These are phyloP conservation scores for Polypterus bichir DNA, from an alignment of 2,113 vertebrate genomes.

Conservation along the genomic window DNA sequence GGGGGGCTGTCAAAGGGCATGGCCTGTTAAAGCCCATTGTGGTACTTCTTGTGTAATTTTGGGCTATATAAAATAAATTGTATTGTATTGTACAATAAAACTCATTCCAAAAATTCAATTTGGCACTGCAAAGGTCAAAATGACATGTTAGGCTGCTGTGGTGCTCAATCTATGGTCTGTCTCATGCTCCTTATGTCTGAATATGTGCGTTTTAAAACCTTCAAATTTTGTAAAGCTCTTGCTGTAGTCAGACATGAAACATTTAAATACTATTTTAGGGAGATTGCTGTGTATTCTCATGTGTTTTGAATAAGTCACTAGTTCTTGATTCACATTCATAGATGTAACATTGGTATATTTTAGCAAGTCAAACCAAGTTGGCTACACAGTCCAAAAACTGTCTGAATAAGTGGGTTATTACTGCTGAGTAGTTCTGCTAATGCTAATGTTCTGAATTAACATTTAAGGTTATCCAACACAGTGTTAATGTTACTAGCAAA, in stretches of 20 bases:
- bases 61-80: too few species aligned
- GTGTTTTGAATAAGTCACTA: conserved; percentile 14
- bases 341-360: conserved; percentile 2
- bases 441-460: too few species aligned
- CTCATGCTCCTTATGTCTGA: conserved; percentile 10
- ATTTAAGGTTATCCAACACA: too few species aligned
- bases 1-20: too few species aligned
- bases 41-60: too few species aligned
- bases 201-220: conserved; percentile 8
- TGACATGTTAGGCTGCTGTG: conserved; percentile 13
- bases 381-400: too few species aligned
- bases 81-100: too few species aligned
- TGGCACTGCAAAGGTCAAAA: conserved; percentile 12
- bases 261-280: conserved; percentile 10
- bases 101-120: conserved; percentile 7
- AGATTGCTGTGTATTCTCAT: conserved; percentile 12
- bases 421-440: too few species aligned
- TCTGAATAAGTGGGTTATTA: too few species aligned
- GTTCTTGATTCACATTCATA: not conserved
- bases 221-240: conserved; percentile 13
- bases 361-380: not conserved
- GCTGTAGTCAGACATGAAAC: conserved; percentile 11
- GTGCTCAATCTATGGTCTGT: not conserved
- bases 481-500: too few species aligned
- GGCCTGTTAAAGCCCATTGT: too few species aligned